Evolutionary conservation across 2,797 vertebrate species (phyloP), one percentile per base, ranked within the genome.

Genomic region (Microtus californicus): DNA sequence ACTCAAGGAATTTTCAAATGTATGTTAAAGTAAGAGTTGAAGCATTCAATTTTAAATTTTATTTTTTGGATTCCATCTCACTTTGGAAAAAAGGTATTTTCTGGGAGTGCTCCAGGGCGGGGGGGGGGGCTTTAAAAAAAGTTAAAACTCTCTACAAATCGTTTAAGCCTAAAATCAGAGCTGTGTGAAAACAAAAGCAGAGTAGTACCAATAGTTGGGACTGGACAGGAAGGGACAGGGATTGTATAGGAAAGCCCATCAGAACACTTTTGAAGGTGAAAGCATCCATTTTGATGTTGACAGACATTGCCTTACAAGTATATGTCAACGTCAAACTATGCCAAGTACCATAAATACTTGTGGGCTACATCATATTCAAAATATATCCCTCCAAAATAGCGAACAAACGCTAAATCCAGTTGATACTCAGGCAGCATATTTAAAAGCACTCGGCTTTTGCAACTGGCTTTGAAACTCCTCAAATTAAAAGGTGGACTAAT

Each of bases 391-490:
- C 56, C 31, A 21, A 91, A 56, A 40, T 7, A 85, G 56, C 25
- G 90, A 83, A 94, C 78, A 87, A 82, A 94, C 71, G 89, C 10
- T 87, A n/a, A 93, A 78, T 82, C 69, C 45, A 87, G 25, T 89
- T 67, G 23, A 86, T 31, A 90, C 76, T 11, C 45, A 96, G 43
- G 23, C 69, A 67, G 54, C 43, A 89, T 65, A 40, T 65, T 93
- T 67, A 69, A 27, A 45, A 51, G 37, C 19, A 65, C 61, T 69
- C 14, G 3, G 65, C 48, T n/a, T 59, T 48, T 74, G 37, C 27
- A 92, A 89, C 31, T 79, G 79, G 88, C 25, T 81, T 43, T 78
- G 67, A 89, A 76, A 93, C 11, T 48, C 25, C 21, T 48, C 65
- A 87, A 91, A 85, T 34, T 61, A 96, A 91, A 94, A 79, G 1